Base-by-base conservation (phyloP, 2,797 vertebrate genomes). In the Gymnoscopelus braueri region DNA sequence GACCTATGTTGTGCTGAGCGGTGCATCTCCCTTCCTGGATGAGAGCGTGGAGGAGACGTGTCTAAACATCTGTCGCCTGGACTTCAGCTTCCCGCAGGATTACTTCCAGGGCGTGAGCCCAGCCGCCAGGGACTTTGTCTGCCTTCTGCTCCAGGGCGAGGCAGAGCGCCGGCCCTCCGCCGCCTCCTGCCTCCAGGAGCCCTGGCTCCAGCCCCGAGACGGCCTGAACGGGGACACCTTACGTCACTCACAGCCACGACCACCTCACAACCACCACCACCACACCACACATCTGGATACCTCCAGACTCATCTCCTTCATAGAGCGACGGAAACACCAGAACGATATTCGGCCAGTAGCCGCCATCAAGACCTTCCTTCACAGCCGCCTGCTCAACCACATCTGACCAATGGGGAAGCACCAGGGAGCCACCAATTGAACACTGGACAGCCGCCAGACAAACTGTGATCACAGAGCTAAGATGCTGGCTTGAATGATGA, bases 31-130 rank as follows among this genome's bases (percentile, higher is more conserved):
- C 87, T 98, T 98, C 93, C 93, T 98, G 90, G 96, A 98, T 48
- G 97, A 98, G 93, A 98, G 96, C 7, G 89, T 96, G 89, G 96
- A 98, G 86, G 96, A 98, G 94, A 98, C 97, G 53, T 98, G 97
- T 92, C 92, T 98, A 85, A 98, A 98, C 92, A 96, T 98, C 94
- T 97, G 96, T 89, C 95, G 95, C 60, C 93, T 98, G 89, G 96
- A 98, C 93, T 98, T 97, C 91, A 97, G 96, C 85, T 98, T 98
- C 94, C 97, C 97, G 2, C 96, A 96, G 74, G 96, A 97, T 89
- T 98, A 97, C 95, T 98, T 98, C 89, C 93, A 92, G 86, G 95
- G 95, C 67, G 95, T 98, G 83, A 98, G 96, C 92, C 88, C 93
- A 81, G 94, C 94, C 74, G 97, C 97, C 94, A 95, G 95, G 89